Evolutionary conservation across 2,888 invertebrate species (phyloP), one percentile per base, ranked within the genome.

Genomic region (Rhamphomyia laevipes): DNA sequence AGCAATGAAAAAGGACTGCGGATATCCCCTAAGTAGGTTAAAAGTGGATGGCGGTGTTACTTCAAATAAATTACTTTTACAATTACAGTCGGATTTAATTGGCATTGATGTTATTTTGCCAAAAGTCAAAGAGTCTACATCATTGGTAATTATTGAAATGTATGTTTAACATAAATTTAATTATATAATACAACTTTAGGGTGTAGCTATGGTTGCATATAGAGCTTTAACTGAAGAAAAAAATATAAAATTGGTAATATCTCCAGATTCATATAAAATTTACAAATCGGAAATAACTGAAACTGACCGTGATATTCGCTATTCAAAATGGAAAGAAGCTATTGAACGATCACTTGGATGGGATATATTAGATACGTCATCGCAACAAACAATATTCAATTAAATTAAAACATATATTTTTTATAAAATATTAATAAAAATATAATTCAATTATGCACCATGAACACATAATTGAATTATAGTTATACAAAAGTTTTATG

Each of bases 31-130:
- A 42, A 21, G 38, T 6, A 51, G 48, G 41, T 35, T 55, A 18
- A 53, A 54, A 49, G 80, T 89, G 5, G 94, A 95, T 64, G 96
- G 96, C 1, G 93, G 92, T 0, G 93, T 95, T 92, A 89, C 92
- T 0, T 78, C 78, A 1, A 95, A 94, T 66, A 76, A 77, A 50
- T 73, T 87, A 17, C 75, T 94, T 21, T 87, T 95, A 85, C 94
- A 95, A 73, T 76, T 93, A 65, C 93, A 94, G 69, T 82, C 95
- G 0, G 92, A 95, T 68, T 74, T 93, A 43, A 76, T 84, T 49
- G 90, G 90, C 1, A 83, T 91, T 42, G 79, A 85, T 58, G 83
- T 93, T 17, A 81, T 84, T 18, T 78, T 84, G 56, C 89, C 92
- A 4, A 77, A 80, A 13, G 88, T 92, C 78, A 76, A 85, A 1